phyloP scores from a whole-genome alignment of 30 jellyfish, hydroid and myxozoan species.

The Mastigias papua region DNA sequence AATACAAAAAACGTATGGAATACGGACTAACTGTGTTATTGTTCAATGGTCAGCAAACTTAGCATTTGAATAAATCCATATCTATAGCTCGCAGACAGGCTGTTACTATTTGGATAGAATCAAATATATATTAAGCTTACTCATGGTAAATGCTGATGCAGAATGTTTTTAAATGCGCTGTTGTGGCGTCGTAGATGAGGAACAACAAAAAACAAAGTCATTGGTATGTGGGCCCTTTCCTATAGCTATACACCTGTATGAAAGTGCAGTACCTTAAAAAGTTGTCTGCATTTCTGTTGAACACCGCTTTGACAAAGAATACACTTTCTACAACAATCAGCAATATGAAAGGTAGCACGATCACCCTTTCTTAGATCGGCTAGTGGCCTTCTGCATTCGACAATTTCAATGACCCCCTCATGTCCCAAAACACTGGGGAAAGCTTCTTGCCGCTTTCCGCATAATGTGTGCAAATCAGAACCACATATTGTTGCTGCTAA shows the following conservation, averaged over 20 bases:
- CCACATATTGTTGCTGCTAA: conserved; percentile 73
- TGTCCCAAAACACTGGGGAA: conserved; percentile 71
- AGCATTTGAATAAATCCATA: no score
- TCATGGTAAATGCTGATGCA: no score
- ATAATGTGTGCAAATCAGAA: conserved; percentile 67
- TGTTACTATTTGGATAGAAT: no score
- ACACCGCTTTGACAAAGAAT: conserved; percentile 55
- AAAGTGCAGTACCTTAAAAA: conserved; percentile 36
- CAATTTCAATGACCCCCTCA: conserved; percentile 65
- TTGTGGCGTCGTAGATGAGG: no score
- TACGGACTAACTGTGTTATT: no score
- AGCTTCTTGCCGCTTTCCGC: conserved; percentile 62
- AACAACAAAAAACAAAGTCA: no score
- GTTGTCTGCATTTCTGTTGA: conserved; percentile 56
- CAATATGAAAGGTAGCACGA: conserved; percentile 61
- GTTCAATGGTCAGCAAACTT: no score
- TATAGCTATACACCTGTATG: neutral
- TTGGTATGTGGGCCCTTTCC: neutral
- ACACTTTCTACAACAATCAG: conserved; percentile 65
- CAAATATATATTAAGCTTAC: no score
- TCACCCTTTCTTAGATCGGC: conserved; percentile 30
- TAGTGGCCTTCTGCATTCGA: conserved; percentile 28
- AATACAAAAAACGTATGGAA: no score
- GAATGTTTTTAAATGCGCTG: no score
- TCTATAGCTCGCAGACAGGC: no score